Base-by-base conservation (phyloP, 1,140 invertebrate genomes). In the Penaeus japonicus region DNA sequence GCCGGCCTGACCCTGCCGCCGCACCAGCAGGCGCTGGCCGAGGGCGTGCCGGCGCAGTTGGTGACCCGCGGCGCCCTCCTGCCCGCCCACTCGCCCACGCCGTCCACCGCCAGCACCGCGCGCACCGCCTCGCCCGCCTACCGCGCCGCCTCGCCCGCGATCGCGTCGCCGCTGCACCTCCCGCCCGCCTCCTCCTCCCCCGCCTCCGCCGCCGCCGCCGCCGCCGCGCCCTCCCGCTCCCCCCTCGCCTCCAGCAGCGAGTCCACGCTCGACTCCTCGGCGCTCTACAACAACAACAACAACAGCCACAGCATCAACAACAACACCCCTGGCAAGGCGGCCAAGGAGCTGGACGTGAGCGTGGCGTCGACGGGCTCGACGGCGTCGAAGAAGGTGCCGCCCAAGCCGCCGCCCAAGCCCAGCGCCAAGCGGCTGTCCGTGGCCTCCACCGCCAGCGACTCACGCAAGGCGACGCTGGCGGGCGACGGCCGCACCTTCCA, bases 351-450 rank as follows among this genome's bases (percentile, higher is more conserved):
- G 20, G 47, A 35, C 27, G 47, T 35, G 78, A 27, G 78, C 35
- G 0, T 4, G 30, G 24, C 27, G 32, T 62, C 24, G 81, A 55
- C 20, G 24, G 81, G 20, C 30, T 62, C 47, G 54, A 87, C 22
- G 15, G 39, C 32, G 18, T 73, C 55, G 10, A 90, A 90, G 73
- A 92, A 92, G 89, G 91, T 92, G 30, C 91, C 92, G 17, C 92
- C 92, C 12, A 91, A 91, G 55, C 92, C 92, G 3, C 92, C 92
- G 22, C 92, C 92, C 55, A 92, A 92, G 89, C 92, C 92, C 7
- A 88, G 79, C 27, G 91, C 91, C 65, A 91, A 90, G 80, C 80
- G 85, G 15, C 39, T 90, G 24, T 89, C 90, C 5, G 84, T 90
- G 18, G 75, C 90, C 10, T 90, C 90, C 27, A 84, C 79, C 5